phyloP scores from a whole-genome alignment of 2,888 invertebrate species.

The Trypoxylon attenuatum region DNA sequence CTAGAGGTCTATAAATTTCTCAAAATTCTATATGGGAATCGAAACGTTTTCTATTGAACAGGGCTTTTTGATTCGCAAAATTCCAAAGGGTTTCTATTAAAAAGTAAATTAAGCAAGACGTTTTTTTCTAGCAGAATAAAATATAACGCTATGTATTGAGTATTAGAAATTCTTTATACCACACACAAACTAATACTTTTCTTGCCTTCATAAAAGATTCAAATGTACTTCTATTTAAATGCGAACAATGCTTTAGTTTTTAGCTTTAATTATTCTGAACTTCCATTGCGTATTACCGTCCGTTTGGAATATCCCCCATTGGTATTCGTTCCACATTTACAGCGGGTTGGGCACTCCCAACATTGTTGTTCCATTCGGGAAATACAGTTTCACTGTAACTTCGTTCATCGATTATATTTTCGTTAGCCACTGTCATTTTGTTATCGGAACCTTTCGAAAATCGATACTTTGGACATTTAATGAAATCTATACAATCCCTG shows the following conservation, averaged over 20 bases:
- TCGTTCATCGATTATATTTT: slow-evolving; percentile 19
- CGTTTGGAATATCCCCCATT: not conserved
- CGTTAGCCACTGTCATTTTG: slow-evolving; percentile 13
- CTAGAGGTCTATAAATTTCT: not conserved
- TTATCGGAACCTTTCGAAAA: slow-evolving; percentile 24
- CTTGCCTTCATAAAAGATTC: no score
- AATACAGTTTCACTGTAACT: slow-evolving; percentile 13
- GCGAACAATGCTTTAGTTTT: not conserved
- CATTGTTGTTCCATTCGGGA: slow-evolving; percentile 16
- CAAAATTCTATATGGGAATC: no score
- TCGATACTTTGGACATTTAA: slow-evolving; percentile 31
- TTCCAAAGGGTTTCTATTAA: no score
- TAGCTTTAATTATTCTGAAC: not conserved
- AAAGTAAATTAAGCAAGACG: no score
- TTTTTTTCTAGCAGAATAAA: no score
- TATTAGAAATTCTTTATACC: no score
- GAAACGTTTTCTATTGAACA: no score
- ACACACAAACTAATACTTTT: no score
- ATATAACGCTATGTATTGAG: no score
- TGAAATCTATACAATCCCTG: slow-evolving; percentile 36
- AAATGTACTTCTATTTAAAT: not conserved
- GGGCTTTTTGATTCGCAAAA: no score
- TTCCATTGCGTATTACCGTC: slow-evolving; percentile 24
- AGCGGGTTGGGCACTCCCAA: not conserved
- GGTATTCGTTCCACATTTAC: slow-evolving; percentile 7